Base-by-base conservation (phyloP, 2,797 vertebrate species). In the Myioborus miniatus region DNA sequence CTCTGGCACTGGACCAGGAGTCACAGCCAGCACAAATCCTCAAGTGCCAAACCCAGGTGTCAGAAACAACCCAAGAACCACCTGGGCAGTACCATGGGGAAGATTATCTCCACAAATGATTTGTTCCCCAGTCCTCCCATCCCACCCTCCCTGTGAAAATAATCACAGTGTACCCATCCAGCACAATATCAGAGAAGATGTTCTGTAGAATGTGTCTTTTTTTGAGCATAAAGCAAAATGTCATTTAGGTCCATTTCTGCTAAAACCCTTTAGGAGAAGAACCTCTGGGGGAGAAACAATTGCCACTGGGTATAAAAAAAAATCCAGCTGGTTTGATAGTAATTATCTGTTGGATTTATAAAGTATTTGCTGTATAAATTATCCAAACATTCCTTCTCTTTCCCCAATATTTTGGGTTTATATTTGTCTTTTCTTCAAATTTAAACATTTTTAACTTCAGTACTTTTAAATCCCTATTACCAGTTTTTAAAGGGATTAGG, bases 401-500 rank as follows among this genome's bases (percentile, higher is more conserved):
- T 6, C 23, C 34, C 29, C 32, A 84, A 30, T 77, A 89, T 89
- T 94, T 91, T 58, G 21, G 5, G 11, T 71, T 92, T 87, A 64
- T 37, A 14, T 72, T 64, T 94, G 69, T 79, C 29, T 56, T 63
- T 86, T 44, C 59, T 94, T 96, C 84, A 92, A 72, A 83, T 84
- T 50, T 49, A 95, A 92, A 90, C 34, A 63, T 60, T 92, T 87
- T 87, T 68, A 87, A 92, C 74, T 87, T 88, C 49, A 32, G 52
- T 94, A 37, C 46, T 64, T 90, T 62, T 56, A 44, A 94, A 90
- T 87, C 63, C 65, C 27, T 70, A 41, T 89, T 87, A 93, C 17
- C 68, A 91, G 47, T 74, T 90, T 96, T 92, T 93, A 88, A 88
- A 83, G 55, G 84, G 89, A 93, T 96, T 93, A 83, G 46, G 26